Percentiles rank a stretch among this genome's conserved stretches.
Conservation (phyloP, 2,888 invertebrate species). For the Lasioglossum malachurum region DNA sequence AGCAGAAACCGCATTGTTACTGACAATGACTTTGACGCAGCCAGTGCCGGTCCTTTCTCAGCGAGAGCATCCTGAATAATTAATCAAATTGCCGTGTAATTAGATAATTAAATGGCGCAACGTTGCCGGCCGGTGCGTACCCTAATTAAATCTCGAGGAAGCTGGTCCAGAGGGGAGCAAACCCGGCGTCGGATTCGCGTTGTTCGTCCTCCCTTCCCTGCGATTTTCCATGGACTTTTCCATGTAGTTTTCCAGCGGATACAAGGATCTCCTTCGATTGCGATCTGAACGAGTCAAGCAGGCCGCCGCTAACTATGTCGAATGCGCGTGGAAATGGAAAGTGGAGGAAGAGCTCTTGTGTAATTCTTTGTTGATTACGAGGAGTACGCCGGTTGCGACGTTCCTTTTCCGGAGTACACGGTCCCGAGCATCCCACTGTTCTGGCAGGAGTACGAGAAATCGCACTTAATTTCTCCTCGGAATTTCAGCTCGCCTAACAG, state of each 20-base stretch:
- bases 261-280: conserved; percentile 70
- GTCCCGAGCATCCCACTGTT: conserved; percentile 23
- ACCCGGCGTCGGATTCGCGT: conserved; percentile 37
- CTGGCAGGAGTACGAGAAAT: conserved; percentile 26
- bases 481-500: conserved; percentile 6
- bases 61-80: conserved; percentile 28
- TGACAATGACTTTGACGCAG: conserved; percentile 51
- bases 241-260: conserved; percentile 69
- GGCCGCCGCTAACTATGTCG: conserved; percentile 70
- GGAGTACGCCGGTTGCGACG: conserved; percentile 60
- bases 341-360: conserved; percentile 76
- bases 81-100: conserved; percentile 57
- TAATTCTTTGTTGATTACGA: conserved; percentile 67
- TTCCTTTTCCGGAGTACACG: conserved; percentile 69
- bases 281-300: conserved; percentile 55
- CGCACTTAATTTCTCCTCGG: conserved; percentile 24
- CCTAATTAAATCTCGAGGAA: conserved; percentile 66
- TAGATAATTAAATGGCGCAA: conserved; percentile 66
- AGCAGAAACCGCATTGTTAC: neutral
- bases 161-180: conserved; percentile 26
- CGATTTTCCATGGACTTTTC: conserved; percentile 60
- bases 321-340: conserved; percentile 80
- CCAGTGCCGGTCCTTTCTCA: conserved; percentile 30
- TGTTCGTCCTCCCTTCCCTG: conserved; percentile 13
- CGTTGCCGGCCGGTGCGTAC: conserved; percentile 64